Conservation (phyloP, 2,888 invertebrate species). For the Blastobasis lacticolella region DNA sequence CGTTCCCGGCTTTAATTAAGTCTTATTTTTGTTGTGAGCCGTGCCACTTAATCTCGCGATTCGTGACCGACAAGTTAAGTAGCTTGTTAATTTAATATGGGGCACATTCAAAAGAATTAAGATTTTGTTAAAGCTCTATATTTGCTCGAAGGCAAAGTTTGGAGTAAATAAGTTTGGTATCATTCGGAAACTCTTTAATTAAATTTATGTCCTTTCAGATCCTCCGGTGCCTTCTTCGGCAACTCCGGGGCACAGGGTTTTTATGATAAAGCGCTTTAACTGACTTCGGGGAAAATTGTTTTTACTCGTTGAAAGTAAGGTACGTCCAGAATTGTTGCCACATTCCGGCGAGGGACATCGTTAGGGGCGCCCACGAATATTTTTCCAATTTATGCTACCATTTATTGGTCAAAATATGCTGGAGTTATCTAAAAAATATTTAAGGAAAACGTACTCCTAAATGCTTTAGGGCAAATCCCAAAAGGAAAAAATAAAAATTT, state of each 20-base stretch:
- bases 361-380: too few species aligned
- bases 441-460: too few species aligned
- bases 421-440: too few species aligned
- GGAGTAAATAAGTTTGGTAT: background rate
- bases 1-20: slow-evolving; percentile 46
- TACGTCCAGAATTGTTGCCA: too few species aligned
- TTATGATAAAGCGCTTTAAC: background rate
- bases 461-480: too few species aligned
- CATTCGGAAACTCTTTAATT: slow-evolving; percentile 4
- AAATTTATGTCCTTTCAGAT: background rate
- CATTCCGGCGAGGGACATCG: too few species aligned
- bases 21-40: slow-evolving; percentile 38
- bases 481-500: too few species aligned
- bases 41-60: slow-evolving; percentile 29
- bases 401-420: too few species aligned
- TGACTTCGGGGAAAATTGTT: too few species aligned
- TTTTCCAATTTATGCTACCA: too few species aligned
- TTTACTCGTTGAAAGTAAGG: too few species aligned
- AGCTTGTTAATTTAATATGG: slow-evolving; percentile 14
- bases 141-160: background rate
- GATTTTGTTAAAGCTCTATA: background rate
- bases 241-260: background rate
- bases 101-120: background rate
- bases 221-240: background rate
- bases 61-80: slow-evolving; percentile 45